phyloP scores from a whole-genome alignment of 2,888 invertebrate species.

The Osedax frankpressi region DNA sequence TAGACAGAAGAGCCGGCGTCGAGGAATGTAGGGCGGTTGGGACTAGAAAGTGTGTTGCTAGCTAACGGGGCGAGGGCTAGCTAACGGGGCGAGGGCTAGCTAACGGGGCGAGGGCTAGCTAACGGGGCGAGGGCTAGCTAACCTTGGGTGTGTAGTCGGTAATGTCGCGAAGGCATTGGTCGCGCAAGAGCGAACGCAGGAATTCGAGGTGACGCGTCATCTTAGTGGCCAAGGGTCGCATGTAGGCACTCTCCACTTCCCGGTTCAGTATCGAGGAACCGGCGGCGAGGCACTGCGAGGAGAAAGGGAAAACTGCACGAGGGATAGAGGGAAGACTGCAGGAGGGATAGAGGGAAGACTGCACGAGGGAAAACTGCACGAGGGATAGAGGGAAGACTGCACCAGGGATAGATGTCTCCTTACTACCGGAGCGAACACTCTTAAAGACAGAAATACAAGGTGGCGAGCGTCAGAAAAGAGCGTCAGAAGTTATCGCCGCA shows the following conservation, averaged over 20 bases:
- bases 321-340: neutral
- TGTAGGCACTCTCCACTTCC: conserved; percentile 82
- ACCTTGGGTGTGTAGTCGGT: conserved; percentile 48
- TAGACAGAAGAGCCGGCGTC: neutral
- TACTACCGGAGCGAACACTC: too few relatives aligned
- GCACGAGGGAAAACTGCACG: neutral
- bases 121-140: neutral
- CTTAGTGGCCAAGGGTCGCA: conserved; percentile 89
- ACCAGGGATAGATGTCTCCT: neutral
- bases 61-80: too few relatives aligned
- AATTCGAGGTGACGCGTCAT: conserved; percentile 89
- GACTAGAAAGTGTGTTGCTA: neutral
- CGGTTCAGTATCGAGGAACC: conserved; percentile 96
- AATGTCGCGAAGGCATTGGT: conserved; percentile 45
- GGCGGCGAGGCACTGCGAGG: conserved; percentile 76
- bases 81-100: too few relatives aligned
- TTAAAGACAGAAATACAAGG: too few relatives aligned
- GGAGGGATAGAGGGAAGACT: neutral
- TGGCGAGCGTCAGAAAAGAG: too few relatives aligned
- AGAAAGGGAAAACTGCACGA: neutral
- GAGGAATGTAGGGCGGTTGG: neutral
- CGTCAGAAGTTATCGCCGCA: too few relatives aligned
- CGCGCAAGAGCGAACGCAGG: conserved; percentile 74
- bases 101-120: neutral
- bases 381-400: neutral